phyloP scores from a whole-genome alignment of 2,113 vertebrate genomes.

The Sander lucioperca region DNA sequence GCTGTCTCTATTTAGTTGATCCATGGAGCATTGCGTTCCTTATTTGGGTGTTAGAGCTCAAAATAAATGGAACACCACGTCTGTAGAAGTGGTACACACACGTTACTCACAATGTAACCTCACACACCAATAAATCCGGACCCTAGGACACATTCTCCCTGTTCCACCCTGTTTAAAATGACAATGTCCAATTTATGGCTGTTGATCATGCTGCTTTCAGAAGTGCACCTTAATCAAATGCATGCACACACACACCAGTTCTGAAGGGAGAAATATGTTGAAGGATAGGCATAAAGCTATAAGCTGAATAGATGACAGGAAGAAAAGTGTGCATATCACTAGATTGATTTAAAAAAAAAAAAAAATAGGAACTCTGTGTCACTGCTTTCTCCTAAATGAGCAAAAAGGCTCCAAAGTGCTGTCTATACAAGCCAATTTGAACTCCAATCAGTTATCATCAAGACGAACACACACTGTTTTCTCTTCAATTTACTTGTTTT shows the following conservation, averaged over 20 bases:
- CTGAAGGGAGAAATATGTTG: neutral
- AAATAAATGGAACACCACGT: neutral
- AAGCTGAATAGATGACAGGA: neutral
- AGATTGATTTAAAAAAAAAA: neutral
- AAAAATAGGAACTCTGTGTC: neutral
- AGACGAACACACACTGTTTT: neutral
- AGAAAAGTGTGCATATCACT: neutral
- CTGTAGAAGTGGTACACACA: constrained; percentile 11
- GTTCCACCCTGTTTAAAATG: constrained; percentile 23
- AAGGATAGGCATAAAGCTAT: neutral
- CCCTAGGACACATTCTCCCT: constrained; percentile 5
- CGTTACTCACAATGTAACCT: constrained; percentile 33
- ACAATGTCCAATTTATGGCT: constrained; percentile 27
- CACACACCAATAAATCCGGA: constrained; percentile 31
- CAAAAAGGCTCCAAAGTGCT: neutral
- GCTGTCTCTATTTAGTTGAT: constrained; percentile 18
- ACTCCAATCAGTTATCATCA: neutral
- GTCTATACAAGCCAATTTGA: neutral
- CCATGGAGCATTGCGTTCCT: neutral
- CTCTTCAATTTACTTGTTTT: neutral
- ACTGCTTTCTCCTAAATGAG: neutral
- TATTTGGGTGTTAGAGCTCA: constrained; percentile 28
- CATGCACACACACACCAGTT: neutral
- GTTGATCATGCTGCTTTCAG: constrained; percentile 14
- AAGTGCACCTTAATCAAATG: constrained; percentile 26